phyloP scores from a whole-genome alignment of 2,797 vertebrate genomes.

The Malacoraja senta region DNA sequence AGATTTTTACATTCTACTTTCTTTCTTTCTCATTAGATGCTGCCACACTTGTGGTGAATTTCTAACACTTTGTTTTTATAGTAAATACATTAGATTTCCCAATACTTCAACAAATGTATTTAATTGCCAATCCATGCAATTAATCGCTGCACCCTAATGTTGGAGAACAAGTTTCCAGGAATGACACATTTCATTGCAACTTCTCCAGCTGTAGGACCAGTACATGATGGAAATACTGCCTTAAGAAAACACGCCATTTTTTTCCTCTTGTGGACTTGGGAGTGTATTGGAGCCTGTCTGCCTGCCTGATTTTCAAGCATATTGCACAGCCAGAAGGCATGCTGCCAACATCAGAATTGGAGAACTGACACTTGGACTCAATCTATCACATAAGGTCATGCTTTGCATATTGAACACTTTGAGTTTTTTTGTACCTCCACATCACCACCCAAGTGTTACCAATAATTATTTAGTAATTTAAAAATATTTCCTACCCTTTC shows the following conservation, averaged over 20 bases:
- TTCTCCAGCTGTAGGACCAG: not conserved
- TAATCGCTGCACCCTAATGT: not conserved
- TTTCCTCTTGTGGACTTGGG: not conserved
- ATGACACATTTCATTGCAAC: not conserved
- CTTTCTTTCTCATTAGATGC: no score
- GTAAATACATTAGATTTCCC: not conserved
- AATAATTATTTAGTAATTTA: not conserved
- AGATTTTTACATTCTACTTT: no score
- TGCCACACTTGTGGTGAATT: no score
- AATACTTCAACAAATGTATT: not conserved
- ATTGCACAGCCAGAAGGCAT: not conserved
- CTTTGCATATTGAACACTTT: not conserved
- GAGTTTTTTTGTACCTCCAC: not conserved
- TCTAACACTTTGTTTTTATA: no score
- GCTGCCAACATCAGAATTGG: not conserved
- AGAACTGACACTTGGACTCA: not conserved
- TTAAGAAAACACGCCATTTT: not conserved
- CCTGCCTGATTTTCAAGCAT: not conserved
- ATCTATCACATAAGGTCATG: constrained; percentile 1
- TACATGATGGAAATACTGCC: not conserved
- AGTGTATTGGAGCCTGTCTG: not conserved
- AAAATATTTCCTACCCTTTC: not conserved
- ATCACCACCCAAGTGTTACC: not conserved
- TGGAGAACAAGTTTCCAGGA: not conserved
- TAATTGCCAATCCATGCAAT: not conserved